Base-by-base conservation (phyloP, 2,797 vertebrate species). In the Smutsia gigantea region DNA sequence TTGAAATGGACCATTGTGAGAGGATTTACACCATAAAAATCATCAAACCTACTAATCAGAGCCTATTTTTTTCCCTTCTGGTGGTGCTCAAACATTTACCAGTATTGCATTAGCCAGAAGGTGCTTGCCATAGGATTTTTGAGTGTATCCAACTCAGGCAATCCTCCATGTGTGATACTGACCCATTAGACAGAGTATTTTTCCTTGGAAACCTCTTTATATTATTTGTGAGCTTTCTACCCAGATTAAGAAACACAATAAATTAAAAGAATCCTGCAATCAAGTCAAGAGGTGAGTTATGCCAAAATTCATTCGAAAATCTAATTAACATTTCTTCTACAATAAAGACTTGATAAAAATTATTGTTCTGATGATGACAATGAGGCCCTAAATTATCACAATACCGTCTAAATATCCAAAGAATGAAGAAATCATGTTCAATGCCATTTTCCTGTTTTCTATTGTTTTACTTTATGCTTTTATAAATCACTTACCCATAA, bases 181-280 rank as follows among this genome's bases (percentile, higher is more conserved):
- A 98, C 97, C 21, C 99, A 99, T 78, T 99, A 97, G 46, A 98
- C 66, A 57, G 95, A 88, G 94, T 96, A 91, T 97, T 98, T n/a
- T 93, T 97, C 87, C 96, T 94, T 87, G 97, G 97, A 94, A 98
- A 95, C 84, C 97, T 97, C 94, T 97, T 94, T 4, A 97, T 90
- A 81, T 86, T 96, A 55, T 82, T 97, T 90, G 72, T 97, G 34
- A 88, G 93, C 69, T 98, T 97, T 79, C 97, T 98, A 39, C 93
- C 96, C 59, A 97, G 90, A 97, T 98, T 89, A 87, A 96, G 88
- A 86, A n/a, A 93, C 31, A 69, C 46, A 85, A 68, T 23, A 21
- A 59, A 37, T n/a, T 31, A 59, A 55, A 93, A 63, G 9, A 49
- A 55, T 6, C 5, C 4, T 49, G 18, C 2, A 64, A 34, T 59